Percentiles rank a stretch among this genome's conserved stretches.
Conservation (phyloP, 2,113 vertebrate genomes). For the Crotalus viridis region DNA sequence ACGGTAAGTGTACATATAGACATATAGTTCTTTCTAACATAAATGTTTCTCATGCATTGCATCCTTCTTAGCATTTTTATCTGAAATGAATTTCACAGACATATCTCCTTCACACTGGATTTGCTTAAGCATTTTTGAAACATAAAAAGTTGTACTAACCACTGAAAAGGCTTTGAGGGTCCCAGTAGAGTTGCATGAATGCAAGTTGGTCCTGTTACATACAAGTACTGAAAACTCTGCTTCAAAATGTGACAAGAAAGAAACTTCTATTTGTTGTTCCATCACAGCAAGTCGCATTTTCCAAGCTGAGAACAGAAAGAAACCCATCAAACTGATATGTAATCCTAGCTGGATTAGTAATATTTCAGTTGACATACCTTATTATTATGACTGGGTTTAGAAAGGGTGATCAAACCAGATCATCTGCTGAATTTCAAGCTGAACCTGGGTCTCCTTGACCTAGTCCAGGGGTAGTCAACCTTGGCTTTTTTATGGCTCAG, state of each 20-base stretch:
- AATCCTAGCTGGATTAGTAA: not conserved
- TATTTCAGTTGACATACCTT: not conserved
- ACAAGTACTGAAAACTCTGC: constrained; percentile 63
- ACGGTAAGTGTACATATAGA: not conserved
- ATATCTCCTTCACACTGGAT: not conserved
- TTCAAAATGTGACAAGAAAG: constrained; percentile 54
- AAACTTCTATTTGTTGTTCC: constrained; percentile 57
- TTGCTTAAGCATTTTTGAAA: constrained; percentile 12
- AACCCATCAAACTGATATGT: constrained; percentile 27
- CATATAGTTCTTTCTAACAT: not conserved
- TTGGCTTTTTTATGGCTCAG: too few species aligned
- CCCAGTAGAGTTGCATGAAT: constrained; percentile 56
- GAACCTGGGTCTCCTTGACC: not conserved
- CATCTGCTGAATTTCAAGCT: not conserved
- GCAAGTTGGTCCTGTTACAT: constrained; percentile 56
- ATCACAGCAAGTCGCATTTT: constrained; percentile 55
- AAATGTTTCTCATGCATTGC: not conserved
- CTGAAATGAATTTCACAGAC: not conserved
- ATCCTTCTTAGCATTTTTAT: not conserved
- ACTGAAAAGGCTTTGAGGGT: constrained; percentile 44
- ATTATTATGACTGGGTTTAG: not conserved
- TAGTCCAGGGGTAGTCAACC: not conserved
- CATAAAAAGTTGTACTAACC: constrained; percentile 61
- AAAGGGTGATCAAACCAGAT: not conserved
- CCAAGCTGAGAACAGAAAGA: constrained; percentile 60